Conservation (phyloP, 2,888 invertebrate genomes). For the Pristionchus mayeri region DNA sequence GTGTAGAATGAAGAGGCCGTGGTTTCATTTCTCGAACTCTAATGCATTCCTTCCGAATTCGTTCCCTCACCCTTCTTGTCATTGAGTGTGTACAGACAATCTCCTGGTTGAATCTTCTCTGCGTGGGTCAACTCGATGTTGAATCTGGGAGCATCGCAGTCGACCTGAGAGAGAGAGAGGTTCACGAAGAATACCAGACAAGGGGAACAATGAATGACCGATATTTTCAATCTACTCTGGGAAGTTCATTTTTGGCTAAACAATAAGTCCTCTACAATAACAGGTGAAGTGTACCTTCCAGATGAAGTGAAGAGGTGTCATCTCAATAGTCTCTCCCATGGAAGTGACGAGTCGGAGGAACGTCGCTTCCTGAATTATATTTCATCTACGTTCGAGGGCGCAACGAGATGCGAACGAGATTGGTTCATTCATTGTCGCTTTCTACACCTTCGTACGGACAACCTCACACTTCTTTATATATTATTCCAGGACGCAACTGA, state of each 20-base stretch:
- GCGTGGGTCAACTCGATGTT: slow-evolving; percentile 62
- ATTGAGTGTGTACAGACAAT: slow-evolving; percentile 62
- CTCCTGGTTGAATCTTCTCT: slow-evolving; percentile 63
- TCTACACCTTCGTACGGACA: no score
- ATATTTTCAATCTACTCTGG: no score
- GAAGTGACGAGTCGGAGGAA: slow-evolving; percentile 64
- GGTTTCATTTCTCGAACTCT: no score
- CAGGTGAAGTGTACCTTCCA: slow-evolving; percentile 56
- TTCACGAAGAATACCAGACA: not conserved
- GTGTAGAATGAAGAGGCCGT: no score
- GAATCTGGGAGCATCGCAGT: slow-evolving; percentile 53
- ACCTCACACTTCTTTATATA: no score
- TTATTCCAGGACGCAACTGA: no score
- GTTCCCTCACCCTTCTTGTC: not conserved
- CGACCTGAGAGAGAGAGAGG: slow-evolving; percentile 45
- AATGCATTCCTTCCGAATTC: no score
- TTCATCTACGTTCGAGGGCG: no score
- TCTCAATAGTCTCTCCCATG: slow-evolving; percentile 54
- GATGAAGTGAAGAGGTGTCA: slow-evolving; percentile 72
- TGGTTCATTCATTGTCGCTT: no score
- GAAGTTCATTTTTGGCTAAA: no score
- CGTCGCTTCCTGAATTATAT: slow-evolving; percentile 54
- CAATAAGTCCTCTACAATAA: no score
- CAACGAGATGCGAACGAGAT: no score
- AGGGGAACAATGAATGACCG: not conserved